Evolutionary conservation across 2,888 invertebrate genomes (phyloP).

Genomic region (Deilephila elpenor): DNA sequence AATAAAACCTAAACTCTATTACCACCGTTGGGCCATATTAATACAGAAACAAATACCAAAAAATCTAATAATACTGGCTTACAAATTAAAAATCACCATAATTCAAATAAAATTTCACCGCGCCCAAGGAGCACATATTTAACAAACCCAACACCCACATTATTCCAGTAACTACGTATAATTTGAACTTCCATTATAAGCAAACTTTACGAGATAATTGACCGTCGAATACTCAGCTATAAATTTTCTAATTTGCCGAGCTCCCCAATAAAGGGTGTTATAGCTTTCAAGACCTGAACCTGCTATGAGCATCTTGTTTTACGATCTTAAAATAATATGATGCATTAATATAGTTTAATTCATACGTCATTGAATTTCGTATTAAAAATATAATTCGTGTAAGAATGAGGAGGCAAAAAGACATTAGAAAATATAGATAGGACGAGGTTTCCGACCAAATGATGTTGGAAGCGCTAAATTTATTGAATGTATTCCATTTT

Average conservation of each 20-base stretch:
- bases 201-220: slow-evolving; percentile 39
- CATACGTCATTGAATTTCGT: not conserved
- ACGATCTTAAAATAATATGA: not conserved
- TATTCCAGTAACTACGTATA: slow-evolving; percentile 1
- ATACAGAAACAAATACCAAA: no score
- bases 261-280: slow-evolving; percentile 36
- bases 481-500: no score
- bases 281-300: not conserved
- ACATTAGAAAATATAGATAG: not conserved
- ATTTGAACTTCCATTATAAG: slow-evolving; percentile 32
- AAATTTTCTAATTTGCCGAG: slow-evolving; percentile 39
- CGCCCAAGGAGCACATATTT: not conserved
- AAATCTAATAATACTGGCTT: no score
- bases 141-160: not conserved
- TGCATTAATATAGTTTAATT: not conserved
- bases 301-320: slow-evolving; percentile 2
- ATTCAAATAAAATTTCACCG: not conserved
- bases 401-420: not conserved
- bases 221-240: slow-evolving; percentile 34
- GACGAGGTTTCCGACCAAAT: no score
- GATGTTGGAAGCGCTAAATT: no score
- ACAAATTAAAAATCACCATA: not conserved
- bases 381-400: not conserved
- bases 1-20: no score
- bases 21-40: no score